Percentiles rank a stretch among this genome's conserved stretches.
Evolutionary conservation across 2,113 vertebrate genomes (phyloP).

Genomic region (Pelodiscus sinensis): DNA sequence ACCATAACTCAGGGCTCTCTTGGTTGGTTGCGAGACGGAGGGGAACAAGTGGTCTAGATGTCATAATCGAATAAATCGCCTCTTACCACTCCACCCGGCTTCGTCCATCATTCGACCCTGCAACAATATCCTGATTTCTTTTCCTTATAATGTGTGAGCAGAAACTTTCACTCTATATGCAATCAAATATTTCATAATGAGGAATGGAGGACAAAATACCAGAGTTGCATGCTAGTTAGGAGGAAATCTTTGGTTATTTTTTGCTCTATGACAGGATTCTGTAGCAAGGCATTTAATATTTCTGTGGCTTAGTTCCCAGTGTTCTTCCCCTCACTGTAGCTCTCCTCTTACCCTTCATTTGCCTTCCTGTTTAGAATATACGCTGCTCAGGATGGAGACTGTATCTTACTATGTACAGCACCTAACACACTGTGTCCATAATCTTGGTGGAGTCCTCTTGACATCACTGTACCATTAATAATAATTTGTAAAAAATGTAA

Average conservation of each 20-base stretch:
- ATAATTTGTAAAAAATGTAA: background rate
- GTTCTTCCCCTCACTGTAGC: background rate
- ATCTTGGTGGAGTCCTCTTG: background rate
- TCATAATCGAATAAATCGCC: no score
- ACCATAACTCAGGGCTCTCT: no score
- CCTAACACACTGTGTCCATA: background rate
- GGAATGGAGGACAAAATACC: background rate
- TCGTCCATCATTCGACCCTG: no score
- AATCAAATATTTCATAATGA: background rate
- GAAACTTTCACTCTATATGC: background rate
- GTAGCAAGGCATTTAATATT: background rate
- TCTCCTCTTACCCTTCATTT: background rate
- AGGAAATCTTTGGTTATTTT: background rate
- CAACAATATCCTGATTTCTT: background rate
- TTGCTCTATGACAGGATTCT: background rate
- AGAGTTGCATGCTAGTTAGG: background rate
- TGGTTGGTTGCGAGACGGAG: no score
- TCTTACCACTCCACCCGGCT: no score
- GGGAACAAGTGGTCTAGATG: no score
- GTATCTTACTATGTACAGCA: background rate
- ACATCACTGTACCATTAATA: rapidly evolving
- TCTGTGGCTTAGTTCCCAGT: background rate
- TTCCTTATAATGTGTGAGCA: background rate
- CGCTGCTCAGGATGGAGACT: background rate
- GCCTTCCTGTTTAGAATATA: background rate